Conservation (phyloP, 2,113 vertebrate species). For the Oncorhynchus masou region DNA sequence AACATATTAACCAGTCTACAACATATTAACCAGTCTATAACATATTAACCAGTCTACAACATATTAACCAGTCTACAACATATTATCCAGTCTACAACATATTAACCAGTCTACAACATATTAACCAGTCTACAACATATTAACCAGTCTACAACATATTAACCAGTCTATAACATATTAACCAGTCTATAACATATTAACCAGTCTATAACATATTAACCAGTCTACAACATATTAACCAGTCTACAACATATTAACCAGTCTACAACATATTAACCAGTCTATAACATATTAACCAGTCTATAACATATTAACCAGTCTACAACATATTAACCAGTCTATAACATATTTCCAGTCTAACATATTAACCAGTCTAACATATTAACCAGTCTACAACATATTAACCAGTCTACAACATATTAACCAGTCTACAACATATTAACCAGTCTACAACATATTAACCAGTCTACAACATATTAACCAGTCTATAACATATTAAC, state of each 20-base stretch:
- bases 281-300: background rate
- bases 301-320: constrained; percentile 17
- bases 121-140: constrained; percentile 17
- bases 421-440: too few relatives aligned
- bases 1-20: constrained; percentile 17
- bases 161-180: constrained; percentile 18
- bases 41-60: constrained; percentile 16
- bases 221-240: constrained; percentile 16
- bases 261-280: constrained; percentile 13
- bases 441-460: constrained; percentile 17
- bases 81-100: too few relatives aligned
- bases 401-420: constrained; percentile 18
- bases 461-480: constrained; percentile 16
- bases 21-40: constrained; percentile 17
- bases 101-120: constrained; percentile 15
- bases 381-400: too few relatives aligned
- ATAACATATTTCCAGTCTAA: constrained; percentile 29
- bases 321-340: constrained; percentile 8
- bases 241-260: constrained; percentile 16
- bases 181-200: constrained; percentile 17
- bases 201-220: constrained; percentile 19
- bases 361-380: constrained; percentile 36
- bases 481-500: too few relatives aligned
- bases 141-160: constrained; percentile 17
- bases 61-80: constrained; percentile 18